Base-by-base conservation (phyloP, 2,888 invertebrate genomes). In the Alsophila aescularia region DNA sequence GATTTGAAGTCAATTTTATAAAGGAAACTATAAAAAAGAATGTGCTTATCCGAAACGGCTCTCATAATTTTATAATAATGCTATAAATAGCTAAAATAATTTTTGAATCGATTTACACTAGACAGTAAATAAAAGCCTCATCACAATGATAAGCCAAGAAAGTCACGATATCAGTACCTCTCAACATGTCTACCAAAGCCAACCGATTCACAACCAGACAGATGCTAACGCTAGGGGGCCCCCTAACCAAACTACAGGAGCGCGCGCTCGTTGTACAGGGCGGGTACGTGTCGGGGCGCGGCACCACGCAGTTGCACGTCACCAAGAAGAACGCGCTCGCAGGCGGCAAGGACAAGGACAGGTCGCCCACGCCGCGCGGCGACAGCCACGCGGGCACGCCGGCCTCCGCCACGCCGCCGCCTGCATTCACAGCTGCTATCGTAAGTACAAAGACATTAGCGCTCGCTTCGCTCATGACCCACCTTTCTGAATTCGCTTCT, bases 281-380 rank as follows among this genome's bases (percentile, higher is more conserved):
- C 68, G 94, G 94, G 50, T 94, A 94, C 85, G 93, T 94, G 64
- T 91, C 93, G 40, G 94, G 93, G 34, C 93, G 94, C 63, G 93
- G 93, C 62, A 86, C 84, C 75, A 90, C 91, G 68, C 89, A 95
- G 68, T 92, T 97, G 40, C 95, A 95, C 77, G 95, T 96, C 50
- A 85, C 75, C 32, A 96, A 96, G 89, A 95, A 96, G 83, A 92
- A 98, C 90, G 95, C 97, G 47, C 92, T 98, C 62, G 90, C 90
- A 47, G 75, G 72, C 10, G 79, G 76, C 56, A 78, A 77, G 69
- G 96, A 90, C 81, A 76, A 92, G 87, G 86, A 91, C 58, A 78
- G 78, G 13, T 79, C 82, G 10, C 84, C 85, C 16, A 81, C 85
- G 0, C 83, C 83, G 0, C 42, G 62, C n/a, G 76, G 70, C 51